phyloP scores from a whole-genome alignment of 2,888 invertebrate species.

The Kuschelorhynchus macadamiae region DNA sequence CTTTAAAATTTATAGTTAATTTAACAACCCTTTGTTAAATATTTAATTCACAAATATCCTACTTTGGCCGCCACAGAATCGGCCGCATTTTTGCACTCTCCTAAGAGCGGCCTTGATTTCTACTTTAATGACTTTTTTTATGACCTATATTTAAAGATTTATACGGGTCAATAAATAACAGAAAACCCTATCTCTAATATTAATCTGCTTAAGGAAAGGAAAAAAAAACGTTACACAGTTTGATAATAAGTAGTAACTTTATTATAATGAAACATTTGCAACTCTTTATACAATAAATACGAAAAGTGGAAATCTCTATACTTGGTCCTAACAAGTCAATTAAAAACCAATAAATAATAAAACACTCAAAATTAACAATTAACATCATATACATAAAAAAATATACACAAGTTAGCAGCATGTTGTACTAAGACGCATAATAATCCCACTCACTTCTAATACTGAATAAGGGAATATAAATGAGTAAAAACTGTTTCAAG shows the following conservation, averaged over 20 bases:
- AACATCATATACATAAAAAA: slow-evolving; percentile 57
- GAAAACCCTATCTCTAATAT: no score
- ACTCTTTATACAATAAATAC: slow-evolving; percentile 60
- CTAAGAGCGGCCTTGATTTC: no score
- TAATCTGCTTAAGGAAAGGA: neutral
- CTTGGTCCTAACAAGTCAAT: slow-evolving; percentile 65
- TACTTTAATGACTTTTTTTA: no score
- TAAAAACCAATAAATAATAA: slow-evolving; percentile 52
- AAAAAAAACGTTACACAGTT: slow-evolving; percentile 3
- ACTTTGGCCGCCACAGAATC: no score
- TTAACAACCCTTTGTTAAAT: no score
- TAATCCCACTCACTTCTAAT: slow-evolving; percentile 50
- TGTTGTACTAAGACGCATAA: slow-evolving; percentile 50
- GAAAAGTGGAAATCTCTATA: slow-evolving; percentile 62
- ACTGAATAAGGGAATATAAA: slow-evolving; percentile 54
- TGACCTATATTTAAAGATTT: no score
- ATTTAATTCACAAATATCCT: no score
- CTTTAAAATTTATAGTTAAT: no score
- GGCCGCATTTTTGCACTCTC: no score
- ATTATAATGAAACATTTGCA: slow-evolving; percentile 55
- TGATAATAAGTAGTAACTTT: slow-evolving; percentile 54
- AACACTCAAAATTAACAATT: slow-evolving; percentile 56
- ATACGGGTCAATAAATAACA: no score
- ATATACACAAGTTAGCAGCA: slow-evolving; percentile 52
- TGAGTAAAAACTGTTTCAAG: no score